A percentile compares a stretch with the other conserved stretches of the same genome.
Evolutionary conservation across 2,113 vertebrate species (phyloP).

Genomic region (Choloepus hoffmanni): DNA sequence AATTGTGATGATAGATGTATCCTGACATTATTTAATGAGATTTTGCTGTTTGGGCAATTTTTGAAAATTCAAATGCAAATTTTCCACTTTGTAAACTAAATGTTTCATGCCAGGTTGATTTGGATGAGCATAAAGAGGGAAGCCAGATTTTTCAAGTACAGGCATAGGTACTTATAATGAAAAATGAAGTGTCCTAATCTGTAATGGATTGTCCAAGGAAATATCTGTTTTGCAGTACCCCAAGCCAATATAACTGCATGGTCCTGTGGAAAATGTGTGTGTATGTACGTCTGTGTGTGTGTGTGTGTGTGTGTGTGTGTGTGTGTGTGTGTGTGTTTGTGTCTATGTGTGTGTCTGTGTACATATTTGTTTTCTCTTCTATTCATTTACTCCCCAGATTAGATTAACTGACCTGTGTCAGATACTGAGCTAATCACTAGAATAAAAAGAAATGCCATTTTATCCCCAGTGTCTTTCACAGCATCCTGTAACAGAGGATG

Average conservation of each 20-base stretch:
- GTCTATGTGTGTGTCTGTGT: no score
- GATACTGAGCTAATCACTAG: neutral
- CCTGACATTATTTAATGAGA: neutral
- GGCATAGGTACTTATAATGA: neutral
- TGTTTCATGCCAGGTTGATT: neutral
- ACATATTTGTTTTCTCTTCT: neutral
- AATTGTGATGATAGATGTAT: neutral
- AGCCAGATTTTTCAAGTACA: neutral
- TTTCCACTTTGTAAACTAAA: neutral
- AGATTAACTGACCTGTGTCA: neutral
- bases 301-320: neutral
- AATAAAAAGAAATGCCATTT: neutral
- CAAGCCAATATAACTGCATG: neutral
- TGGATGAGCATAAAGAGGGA: neutral
- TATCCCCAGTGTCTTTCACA: neutral
- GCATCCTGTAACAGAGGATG: neutral
- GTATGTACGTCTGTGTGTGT: no score
- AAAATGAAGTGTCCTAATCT: neutral
- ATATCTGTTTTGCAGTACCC: neutral
- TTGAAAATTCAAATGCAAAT: slow-evolving; percentile 21
- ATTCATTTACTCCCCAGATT: neutral
- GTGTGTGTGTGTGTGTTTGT: neutral
- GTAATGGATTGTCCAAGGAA: neutral
- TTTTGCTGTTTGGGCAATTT: neutral
- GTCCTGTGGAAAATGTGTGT: neutral